Evolutionary conservation across 1,140 invertebrate species (phyloP).

Genomic region (Leguminivora glycinivorella): DNA sequence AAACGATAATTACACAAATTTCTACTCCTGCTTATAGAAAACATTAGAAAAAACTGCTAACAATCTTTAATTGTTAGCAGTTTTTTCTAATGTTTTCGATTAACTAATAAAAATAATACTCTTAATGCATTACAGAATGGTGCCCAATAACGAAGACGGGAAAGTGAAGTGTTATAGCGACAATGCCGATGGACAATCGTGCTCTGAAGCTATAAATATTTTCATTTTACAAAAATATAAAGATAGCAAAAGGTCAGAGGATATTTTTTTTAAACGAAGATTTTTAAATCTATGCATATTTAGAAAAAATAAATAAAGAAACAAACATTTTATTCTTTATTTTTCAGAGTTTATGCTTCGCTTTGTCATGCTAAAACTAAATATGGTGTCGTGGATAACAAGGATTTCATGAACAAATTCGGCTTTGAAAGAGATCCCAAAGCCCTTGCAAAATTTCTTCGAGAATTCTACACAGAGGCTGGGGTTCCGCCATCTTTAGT

Average conservation of each 20-base stretch:
- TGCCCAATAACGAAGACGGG: not conserved
- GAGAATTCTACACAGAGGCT: constrained; percentile 82
- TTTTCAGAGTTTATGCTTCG: constrained; percentile 82
- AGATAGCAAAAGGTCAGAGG: not conserved
- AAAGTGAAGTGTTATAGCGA: not conserved
- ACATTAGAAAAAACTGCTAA: no score
- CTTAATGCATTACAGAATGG: not conserved
- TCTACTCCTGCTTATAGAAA: no score
- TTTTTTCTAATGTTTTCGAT: no score
- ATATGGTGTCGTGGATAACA: constrained; percentile 81
- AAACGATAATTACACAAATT: no score
- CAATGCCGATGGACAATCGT: not conserved
- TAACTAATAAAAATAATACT: not conserved
- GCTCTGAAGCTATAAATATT: not conserved
- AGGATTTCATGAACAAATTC: constrained; percentile 69
- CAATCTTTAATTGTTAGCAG: no score
- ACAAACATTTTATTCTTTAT: constrained; percentile 50
- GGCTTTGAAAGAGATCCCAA: constrained; percentile 78
- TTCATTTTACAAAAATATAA: not conserved
- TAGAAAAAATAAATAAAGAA: not conserved
- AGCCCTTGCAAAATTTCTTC: constrained; percentile 79
- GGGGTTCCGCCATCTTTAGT: constrained; percentile 82
- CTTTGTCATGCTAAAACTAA: not conserved
- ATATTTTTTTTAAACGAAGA: not conserved
- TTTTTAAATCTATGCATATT: not conserved